Evolutionary conservation across 2,113 vertebrate genomes (phyloP), one percentile per base, ranked within the genome.

Genomic region (Nibea coibor): DNA sequence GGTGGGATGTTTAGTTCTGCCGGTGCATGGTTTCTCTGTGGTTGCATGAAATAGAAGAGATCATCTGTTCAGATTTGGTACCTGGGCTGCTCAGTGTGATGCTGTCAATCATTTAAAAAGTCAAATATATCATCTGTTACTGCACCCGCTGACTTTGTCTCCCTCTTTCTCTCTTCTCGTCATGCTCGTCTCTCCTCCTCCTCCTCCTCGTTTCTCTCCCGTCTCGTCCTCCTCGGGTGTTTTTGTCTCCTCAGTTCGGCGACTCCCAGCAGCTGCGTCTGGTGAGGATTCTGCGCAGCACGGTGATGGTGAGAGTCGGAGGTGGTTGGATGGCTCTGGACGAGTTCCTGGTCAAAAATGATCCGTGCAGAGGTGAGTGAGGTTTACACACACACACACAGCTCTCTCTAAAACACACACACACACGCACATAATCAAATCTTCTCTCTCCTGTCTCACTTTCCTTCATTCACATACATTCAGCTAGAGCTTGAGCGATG

Each of bases 281-380:
- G 95, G 98, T 99, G 72, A 95, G 98, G 63, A 99, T 99, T 80
- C 92, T 99, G 92, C 96, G 98, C 80, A 99, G 98, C 91, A 99
- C 98, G 0, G 98, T 99, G 81, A 99, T 99, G 98, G 98, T 99
- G 59, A 95, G 98, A 0, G 98, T 99, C 1, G 98, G 98, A 0
- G 98, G 98, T 16, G 98, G 98, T 0, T 99, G 98, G 98, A 99
- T 99, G 98, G 98, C 98, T 47, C 95, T 99, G 89, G 98, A 99
- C 45, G 98, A 99, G 73, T 99, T 99, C 24, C 85, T 99, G 2
- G 98, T 99, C 73, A 99, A 99, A 91, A 99, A 99, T 0, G 98
- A 99, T 86, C 98, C 98, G 9, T 99, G 98, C 93, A 96, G 98
- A 98, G 98, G 98, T 99, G 94, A 97, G 94, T 58, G 59, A 0